Conservation (phyloP, 2,888 invertebrate genomes). For the Allophyes oxyacanthae region DNA sequence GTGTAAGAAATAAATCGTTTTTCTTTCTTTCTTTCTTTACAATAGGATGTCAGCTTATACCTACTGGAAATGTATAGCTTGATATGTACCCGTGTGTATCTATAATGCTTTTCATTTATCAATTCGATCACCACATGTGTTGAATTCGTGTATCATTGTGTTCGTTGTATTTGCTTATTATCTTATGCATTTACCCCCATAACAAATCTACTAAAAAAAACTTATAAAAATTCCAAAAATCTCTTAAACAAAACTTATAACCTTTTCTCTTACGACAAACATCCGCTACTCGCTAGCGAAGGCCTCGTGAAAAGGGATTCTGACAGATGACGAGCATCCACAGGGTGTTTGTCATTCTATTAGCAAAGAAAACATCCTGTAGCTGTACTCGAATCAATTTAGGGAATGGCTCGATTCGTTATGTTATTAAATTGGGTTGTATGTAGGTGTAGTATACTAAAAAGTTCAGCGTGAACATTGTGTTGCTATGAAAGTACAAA, state of each 20-base stretch:
- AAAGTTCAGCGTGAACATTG: not conserved
- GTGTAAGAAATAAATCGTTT: too few species aligned
- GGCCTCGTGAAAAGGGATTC: constrained; percentile 67
- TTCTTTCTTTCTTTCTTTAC: too few species aligned
- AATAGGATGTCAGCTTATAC: too few species aligned
- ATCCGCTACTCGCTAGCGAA: constrained; percentile 29
- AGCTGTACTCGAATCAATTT: constrained; percentile 58
- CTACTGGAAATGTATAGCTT: too few species aligned
- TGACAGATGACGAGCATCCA: constrained; percentile 78
- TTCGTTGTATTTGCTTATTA: too few species aligned
- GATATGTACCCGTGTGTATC: too few species aligned
- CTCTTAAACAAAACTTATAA: constrained; percentile 39
- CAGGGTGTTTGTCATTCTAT: constrained; percentile 82
- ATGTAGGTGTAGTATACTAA: too few species aligned
- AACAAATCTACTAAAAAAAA: too few species aligned
- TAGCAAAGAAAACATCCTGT: constrained; percentile 78
- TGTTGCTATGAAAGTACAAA: not conserved
- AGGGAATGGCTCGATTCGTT: constrained; percentile 55
- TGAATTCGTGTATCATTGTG: too few species aligned
- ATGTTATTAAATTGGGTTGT: constrained; percentile 50
- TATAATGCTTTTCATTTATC: too few species aligned
- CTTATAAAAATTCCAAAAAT: constrained; percentile 11
- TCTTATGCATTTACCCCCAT: too few species aligned
- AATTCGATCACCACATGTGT: too few species aligned
- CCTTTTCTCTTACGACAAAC: constrained; percentile 38